Evolutionary conservation across 2,113 vertebrate genomes (phyloP), one percentile per base, ranked within the genome.

Genomic region (Meriones unguiculatus): DNA sequence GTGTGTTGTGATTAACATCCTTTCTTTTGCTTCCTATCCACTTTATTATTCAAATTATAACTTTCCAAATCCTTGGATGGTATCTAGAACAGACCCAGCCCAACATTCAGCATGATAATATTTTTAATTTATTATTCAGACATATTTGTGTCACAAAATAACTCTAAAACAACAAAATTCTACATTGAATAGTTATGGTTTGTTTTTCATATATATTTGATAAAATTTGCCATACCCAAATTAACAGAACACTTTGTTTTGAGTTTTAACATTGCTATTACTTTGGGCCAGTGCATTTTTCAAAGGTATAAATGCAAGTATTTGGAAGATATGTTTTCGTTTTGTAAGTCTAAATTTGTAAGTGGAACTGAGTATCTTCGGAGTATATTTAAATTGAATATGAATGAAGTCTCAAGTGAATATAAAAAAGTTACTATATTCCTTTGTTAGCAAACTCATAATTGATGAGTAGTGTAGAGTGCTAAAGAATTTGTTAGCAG

Each of bases 291-390:
- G 22, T 41, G 95, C 72, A 89, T 86, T 86, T 8, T 81, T 18
- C 17, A 82, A 52, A 89, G 11, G 38, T 93, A 30, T 67, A 77
- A 59, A 25, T 94, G 24, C 77, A 91, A 93, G 65, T 89, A 3
- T 54, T 90, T 69, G 50, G 70, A 90, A 75, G 90, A 80, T 86
- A 62, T 87, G 41, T 78, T 85, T 95, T 88, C 24, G 80, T 89
- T 88, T 95, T 95, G 1, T 70, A 70, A 76, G 38, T 86, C 12
- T 88, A 87, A 87, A 81, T 93, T 46, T 75, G 24, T 52, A 41
- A 93, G 46, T 95, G 52, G 46, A 96, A 93, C 25, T 89, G 57
- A 85, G 1, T 91, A 46, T 84, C 46, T 89, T 96, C 88, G 89
- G 4, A 67, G 22, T 70, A 15, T 75, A 72, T 84, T 93, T 89